phyloP scores from a whole-genome alignment of 2,113 vertebrate genomes.

The Sitta europaea region DNA sequence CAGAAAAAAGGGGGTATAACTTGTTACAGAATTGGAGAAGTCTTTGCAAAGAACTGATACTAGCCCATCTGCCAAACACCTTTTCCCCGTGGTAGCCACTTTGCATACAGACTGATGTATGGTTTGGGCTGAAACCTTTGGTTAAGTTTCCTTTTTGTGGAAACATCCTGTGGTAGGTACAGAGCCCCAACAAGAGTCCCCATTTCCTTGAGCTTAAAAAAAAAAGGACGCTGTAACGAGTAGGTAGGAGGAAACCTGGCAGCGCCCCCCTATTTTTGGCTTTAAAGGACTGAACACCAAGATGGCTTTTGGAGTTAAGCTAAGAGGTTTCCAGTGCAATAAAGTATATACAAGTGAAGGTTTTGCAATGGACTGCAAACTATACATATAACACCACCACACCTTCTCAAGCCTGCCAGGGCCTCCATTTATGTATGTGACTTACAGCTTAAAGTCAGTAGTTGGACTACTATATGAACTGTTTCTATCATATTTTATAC shows the following conservation, averaged over 20 bases:
- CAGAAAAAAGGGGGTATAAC: constrained; percentile 79
- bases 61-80: constrained; percentile 80
- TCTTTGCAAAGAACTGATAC: constrained; percentile 86
- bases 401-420: constrained; percentile 87
- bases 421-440: constrained; percentile 87
- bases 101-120: constrained; percentile 85
- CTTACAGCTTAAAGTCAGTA: constrained; percentile 89
- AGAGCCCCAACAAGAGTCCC: constrained; percentile 79
- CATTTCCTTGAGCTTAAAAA: constrained; percentile 74
- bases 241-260: constrained; percentile 88
- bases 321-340: constrained; percentile 84
- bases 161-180: constrained; percentile 87
- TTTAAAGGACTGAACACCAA: constrained; percentile 88
- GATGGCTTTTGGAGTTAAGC: constrained; percentile 85
- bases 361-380: constrained; percentile 89
- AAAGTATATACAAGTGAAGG: constrained; percentile 79
- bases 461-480: constrained; percentile 95
- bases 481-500: constrained; percentile 91
- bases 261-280: constrained; percentile 81
- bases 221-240: constrained; percentile 77
- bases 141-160: constrained; percentile 81
- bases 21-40: constrained; percentile 86
- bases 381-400: constrained; percentile 80
- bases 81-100: constrained; percentile 75
- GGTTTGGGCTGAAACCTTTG: constrained; percentile 80